These are phyloP conservation scores for Synodontis membranacea DNA, from an alignment of 2,113 vertebrate species.

Conservation along the genomic window DNA sequence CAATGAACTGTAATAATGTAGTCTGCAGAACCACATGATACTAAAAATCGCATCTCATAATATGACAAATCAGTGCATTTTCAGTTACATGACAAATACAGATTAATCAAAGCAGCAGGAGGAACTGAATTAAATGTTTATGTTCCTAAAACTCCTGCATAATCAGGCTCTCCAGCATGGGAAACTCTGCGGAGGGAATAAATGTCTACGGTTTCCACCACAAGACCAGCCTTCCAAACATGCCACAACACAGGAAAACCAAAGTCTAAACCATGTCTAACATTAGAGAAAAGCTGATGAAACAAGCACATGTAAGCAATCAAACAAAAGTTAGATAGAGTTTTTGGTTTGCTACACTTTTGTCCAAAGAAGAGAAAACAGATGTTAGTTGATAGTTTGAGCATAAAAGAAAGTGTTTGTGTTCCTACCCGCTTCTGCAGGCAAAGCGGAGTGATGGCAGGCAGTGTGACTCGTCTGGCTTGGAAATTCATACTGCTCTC, in stretches of 20 bases:
- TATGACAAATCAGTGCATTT: neutral
- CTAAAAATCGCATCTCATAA: neutral
- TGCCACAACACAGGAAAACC: conserved; percentile 13
- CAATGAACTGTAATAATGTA: conserved; percentile 2
- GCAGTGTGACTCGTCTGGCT: conserved; percentile 88
- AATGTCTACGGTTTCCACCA: conserved; percentile 6
- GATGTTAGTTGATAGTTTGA: neutral
- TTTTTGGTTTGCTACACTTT: conserved; percentile 11
- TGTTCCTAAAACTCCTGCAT: neutral
- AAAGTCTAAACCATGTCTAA: conserved; percentile 30
- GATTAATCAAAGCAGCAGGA: neutral
- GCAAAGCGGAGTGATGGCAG: conserved; percentile 84
- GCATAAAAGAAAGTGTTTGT: conserved; percentile 43
- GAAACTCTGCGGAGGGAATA: neutral
- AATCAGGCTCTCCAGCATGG: neutral
- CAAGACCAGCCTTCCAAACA: conserved; percentile 12
- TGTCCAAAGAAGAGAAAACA: neutral
- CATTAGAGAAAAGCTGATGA: neutral
- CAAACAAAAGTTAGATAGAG: neutral
- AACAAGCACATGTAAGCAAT: conserved; percentile 30
- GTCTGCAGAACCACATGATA: neutral
- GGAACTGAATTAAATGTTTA: neutral
- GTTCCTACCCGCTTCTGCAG: conserved; percentile 87
- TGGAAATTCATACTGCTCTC: conserved; percentile 80
- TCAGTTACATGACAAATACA: neutral